Percentiles rank a stretch among this genome's conserved stretches.
phyloP scores from a whole-genome alignment of 2,888 invertebrate genomes.

The Machimus atricapillus region DNA sequence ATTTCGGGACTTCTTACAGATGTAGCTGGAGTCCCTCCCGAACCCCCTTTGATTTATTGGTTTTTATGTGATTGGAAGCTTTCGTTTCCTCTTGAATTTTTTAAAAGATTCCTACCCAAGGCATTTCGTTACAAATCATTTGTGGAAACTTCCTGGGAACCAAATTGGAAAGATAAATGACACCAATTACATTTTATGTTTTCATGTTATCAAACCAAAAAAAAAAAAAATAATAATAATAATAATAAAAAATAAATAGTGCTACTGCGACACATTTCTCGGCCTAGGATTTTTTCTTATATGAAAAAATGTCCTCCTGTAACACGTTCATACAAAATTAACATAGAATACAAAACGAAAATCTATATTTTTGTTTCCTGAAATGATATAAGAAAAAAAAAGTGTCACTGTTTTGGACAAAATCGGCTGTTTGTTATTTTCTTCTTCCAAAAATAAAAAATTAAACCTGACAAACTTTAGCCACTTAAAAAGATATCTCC shows the following conservation, averaged over 20 bases:
- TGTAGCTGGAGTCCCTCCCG: constrained; percentile 1
- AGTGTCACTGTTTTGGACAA: background rate
- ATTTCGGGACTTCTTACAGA: constrained; percentile 39
- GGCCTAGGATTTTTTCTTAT: background rate
- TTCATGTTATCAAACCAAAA: background rate
- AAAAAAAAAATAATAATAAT: too few relatives aligned
- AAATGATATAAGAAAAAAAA: background rate
- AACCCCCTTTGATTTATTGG: constrained; percentile 39
- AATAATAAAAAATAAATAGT: background rate
- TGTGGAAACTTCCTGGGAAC: constrained; percentile 7
- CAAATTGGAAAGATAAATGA: constrained; percentile 34
- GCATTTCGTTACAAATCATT: constrained; percentile 36
- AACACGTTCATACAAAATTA: background rate
- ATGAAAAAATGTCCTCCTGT: background rate
- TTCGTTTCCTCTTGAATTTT: constrained; percentile 40
- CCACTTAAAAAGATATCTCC: background rate
- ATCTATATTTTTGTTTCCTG: too few relatives aligned
- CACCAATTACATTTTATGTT: constrained; percentile 31
- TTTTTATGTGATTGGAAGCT: constrained; percentile 41
- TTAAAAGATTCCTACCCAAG: constrained; percentile 6
- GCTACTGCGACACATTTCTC: background rate
- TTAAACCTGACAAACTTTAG: background rate
- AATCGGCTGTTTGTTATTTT: background rate
- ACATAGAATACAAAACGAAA: background rate
- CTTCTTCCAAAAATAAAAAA: background rate